Evolutionary conservation across 2,113 vertebrate genomes (phyloP).

Genomic region (Cyprinus carpio): DNA sequence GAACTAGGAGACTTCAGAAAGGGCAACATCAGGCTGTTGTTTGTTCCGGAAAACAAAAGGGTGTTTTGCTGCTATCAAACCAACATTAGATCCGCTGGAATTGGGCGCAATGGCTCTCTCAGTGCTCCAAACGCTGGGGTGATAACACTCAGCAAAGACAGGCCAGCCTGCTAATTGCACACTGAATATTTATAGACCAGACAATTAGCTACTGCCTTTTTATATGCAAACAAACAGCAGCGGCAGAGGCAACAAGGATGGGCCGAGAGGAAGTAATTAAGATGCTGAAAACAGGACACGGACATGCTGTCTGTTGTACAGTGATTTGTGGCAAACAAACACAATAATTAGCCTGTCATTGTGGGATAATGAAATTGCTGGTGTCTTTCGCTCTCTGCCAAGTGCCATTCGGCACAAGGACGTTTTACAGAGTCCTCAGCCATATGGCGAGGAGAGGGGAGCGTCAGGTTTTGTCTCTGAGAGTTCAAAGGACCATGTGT

Average conservation of each 20-base stretch:
- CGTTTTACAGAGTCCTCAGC: constrained; percentile 52
- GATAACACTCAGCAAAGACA: constrained; percentile 79
- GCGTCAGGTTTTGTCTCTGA: constrained; percentile 46
- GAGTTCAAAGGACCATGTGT: constrained; percentile 66
- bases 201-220: constrained; percentile 83
- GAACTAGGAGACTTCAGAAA: constrained; percentile 54
- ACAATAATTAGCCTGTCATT: constrained; percentile 85
- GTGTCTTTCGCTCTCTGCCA: constrained; percentile 77
- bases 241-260: constrained; percentile 67
- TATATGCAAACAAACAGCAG: constrained; percentile 84
- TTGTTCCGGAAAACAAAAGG: constrained; percentile 77
- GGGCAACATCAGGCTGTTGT: constrained; percentile 58
- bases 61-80: constrained; percentile 74
- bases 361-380: constrained; percentile 82
- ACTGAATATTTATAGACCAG: constrained; percentile 83
- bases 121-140: constrained; percentile 73
- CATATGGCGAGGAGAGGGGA: constrained; percentile 50
- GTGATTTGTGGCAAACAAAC: constrained; percentile 84
- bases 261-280: constrained; percentile 77
- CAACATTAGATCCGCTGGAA: constrained; percentile 78
- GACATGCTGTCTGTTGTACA: constrained; percentile 84
- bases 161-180: constrained; percentile 82
- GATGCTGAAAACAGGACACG: constrained; percentile 84
- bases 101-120: constrained; percentile 73
- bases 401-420: constrained; percentile 75